Base-by-base conservation (phyloP, 2,888 invertebrate species). In the Euphydryas editha region DNA sequence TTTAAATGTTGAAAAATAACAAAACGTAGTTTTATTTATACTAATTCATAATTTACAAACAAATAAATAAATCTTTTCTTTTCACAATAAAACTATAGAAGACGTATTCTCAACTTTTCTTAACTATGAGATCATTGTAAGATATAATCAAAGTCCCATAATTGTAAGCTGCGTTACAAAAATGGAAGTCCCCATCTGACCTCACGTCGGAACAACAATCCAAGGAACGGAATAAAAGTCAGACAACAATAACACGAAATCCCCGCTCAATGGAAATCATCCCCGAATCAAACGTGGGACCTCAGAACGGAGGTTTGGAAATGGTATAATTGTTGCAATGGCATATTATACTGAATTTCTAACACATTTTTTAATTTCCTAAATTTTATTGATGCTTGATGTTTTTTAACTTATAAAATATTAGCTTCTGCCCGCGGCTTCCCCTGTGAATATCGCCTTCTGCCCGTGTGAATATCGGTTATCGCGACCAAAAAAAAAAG, bases 211-310 rank as follows among this genome's bases (percentile, higher is more conserved):
- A 20, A 51, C 65, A 60, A 55, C 65, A 49, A 62, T 59, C 49
- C 62, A 51, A 59, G 68, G 62, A 68, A 65, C 68, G 68, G 65
- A 70, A 70, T 70, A 70, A 72, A 71, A 72, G 71, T 72, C 69
- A 67, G 70, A 46, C 69, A 72, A 72, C 71, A 72, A 72, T 71
- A 71, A 68, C 68, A 62, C 61, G 68, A 49, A 65, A 69, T 65
- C 70, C 69, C 54, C 47, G 72, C 67, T 71, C 71, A 69, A 71
- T 66, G 71, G 69, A 63, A 66, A 66, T 68, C 70, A 75, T 78
- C 77, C 76, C 76, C 78, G 77, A 80, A 82, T 82, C 79, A 82
- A 79, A 82, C 78, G 79, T 78, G 72, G 72, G 61, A 65, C 44
- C 44, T 13, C 15, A 51, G 64, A 64, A 20, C 17, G 10, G 30